phyloP scores from a whole-genome alignment of 2,888 invertebrate genomes.

The Limnephilus auricula region DNA sequence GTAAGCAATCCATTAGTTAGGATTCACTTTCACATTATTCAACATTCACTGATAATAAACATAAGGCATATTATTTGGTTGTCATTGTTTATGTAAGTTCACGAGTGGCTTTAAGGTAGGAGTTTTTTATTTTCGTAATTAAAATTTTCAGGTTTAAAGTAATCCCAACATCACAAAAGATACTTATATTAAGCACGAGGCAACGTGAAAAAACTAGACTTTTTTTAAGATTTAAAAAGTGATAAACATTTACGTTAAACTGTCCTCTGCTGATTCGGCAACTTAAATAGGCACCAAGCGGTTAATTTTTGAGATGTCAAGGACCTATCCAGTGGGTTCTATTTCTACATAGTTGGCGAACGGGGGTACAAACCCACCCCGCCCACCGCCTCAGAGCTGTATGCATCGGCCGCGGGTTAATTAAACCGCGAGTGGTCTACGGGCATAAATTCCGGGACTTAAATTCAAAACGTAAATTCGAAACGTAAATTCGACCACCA shows the following conservation, averaged over 20 bases:
- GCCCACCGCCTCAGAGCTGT: constrained; percentile 4
- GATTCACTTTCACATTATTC: no score
- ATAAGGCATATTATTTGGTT: no score
- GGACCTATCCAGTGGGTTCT: background rate
- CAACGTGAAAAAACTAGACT: background rate
- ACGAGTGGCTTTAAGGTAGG: no score
- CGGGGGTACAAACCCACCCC: background rate
- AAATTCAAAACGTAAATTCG: constrained; percentile 36
- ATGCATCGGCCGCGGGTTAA: constrained; percentile 55
- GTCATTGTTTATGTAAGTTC: no score
- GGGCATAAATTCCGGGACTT: constrained; percentile 51
- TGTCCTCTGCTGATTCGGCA: no score
- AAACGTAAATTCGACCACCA: constrained; percentile 41
- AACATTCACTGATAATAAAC: no score
- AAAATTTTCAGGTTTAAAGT: no score
- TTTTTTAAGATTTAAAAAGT: background rate
- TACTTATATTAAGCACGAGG: no score
- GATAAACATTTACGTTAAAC: no score
- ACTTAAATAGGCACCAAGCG: background rate
- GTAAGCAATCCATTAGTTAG: no score
- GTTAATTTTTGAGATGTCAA: background rate
- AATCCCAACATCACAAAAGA: no score
- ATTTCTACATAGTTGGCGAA: background rate
- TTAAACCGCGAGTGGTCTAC: constrained; percentile 60
- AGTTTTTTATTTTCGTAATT: no score